phyloP scores from a whole-genome alignment of 1,140 invertebrate genomes.

The Atta colombica region DNA sequence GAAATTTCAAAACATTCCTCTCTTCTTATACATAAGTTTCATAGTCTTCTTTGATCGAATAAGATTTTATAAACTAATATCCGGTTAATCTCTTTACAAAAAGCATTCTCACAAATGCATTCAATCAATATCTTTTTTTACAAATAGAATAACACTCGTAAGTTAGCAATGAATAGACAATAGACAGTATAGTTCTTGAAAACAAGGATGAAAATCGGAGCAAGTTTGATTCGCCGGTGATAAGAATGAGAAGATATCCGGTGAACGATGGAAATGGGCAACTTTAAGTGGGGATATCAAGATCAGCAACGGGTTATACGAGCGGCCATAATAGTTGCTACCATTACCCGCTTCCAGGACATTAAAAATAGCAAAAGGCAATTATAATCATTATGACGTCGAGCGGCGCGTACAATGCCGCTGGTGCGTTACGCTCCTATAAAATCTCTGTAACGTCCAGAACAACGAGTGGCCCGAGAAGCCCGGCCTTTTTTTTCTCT shows the following conservation, averaged over 20 bases:
- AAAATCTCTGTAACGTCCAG: slow-evolving; percentile 75
- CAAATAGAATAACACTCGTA: not conserved
- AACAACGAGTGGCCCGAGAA: slow-evolving; percentile 26
- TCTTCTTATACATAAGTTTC: not conserved
- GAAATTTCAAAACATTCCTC: not conserved
- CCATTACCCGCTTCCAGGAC: slow-evolving; percentile 81
- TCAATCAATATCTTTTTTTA: not conserved
- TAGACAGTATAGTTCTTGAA: not conserved
- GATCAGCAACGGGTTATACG: slow-evolving; percentile 82
- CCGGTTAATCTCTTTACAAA: not conserved
- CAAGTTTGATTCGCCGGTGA: not conserved
- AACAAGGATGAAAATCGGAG: slow-evolving; percentile 2
- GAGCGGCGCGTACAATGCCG: slow-evolving; percentile 62
- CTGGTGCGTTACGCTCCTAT: slow-evolving; percentile 71
- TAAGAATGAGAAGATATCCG: slow-evolving; percentile 27
- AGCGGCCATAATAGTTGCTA: slow-evolving; percentile 82
- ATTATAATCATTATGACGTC: slow-evolving; percentile 84
- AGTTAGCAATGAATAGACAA: not conserved
- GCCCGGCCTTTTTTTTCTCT: slow-evolving; percentile 37
- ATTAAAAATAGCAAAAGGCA: slow-evolving; percentile 84
- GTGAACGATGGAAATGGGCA: slow-evolving; percentile 1
- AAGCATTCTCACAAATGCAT: not conserved
- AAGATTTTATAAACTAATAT: not conserved
- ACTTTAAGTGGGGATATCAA: slow-evolving; percentile 81
- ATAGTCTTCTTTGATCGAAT: not conserved